Conservation (phyloP, 2,888 invertebrate species). For the Dynastes maya region DNA sequence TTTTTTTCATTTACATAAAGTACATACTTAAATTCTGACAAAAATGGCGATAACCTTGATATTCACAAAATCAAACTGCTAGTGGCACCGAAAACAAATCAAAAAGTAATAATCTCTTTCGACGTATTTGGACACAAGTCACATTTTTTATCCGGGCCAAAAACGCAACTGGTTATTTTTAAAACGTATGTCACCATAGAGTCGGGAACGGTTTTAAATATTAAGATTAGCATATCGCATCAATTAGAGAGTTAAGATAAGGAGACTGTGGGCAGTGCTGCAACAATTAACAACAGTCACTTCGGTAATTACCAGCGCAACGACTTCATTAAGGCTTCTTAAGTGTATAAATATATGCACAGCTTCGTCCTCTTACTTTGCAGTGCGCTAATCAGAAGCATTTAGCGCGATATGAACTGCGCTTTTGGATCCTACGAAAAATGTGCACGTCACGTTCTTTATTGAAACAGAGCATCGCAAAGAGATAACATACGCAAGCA, state of each 20-base stretch:
- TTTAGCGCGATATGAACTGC: constrained; percentile 13
- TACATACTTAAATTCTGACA: constrained; percentile 19
- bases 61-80: constrained; percentile 35
- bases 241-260: constrained; percentile 58
- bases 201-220: constrained; percentile 56
- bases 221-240: constrained; percentile 59
- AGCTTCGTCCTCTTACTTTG: constrained; percentile 50
- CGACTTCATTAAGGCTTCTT: constrained; percentile 58
- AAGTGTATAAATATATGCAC: constrained; percentile 52
- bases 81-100: constrained; percentile 23
- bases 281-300: constrained; percentile 59
- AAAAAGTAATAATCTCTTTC: constrained; percentile 34
- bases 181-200: constrained; percentile 53
- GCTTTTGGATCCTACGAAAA: constrained; percentile 1
- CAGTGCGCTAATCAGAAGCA: constrained; percentile 18
- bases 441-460: constrained; percentile 17
- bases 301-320: constrained; percentile 57
- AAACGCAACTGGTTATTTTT: constrained; percentile 34
- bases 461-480: neutral
- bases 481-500: neutral
- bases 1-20: constrained; percentile 30
- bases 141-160: constrained; percentile 33
- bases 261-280: constrained; percentile 55
- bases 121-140: constrained; percentile 39
- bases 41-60: constrained; percentile 33